Evolutionary conservation across 2,113 vertebrate genomes (phyloP).

Genomic region (Otocyon megalotis): DNA sequence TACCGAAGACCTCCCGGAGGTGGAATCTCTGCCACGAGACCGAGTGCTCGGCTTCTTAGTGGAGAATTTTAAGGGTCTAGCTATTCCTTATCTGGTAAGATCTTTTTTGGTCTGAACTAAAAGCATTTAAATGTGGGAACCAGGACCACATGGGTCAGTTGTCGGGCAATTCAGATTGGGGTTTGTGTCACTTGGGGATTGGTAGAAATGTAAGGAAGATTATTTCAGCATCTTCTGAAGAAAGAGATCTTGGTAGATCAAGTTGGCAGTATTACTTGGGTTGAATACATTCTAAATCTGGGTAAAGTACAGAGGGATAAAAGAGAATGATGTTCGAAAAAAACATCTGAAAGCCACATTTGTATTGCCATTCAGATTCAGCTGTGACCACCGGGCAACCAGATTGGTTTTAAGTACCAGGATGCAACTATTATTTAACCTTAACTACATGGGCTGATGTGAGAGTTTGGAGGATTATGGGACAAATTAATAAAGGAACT

Average conservation of each 20-base stretch:
- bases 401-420: not conserved
- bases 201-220: not conserved
- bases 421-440: not conserved
- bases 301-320: not conserved
- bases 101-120: constrained; percentile 10
- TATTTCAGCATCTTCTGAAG: not conserved
- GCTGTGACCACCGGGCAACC: not conserved
- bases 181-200: not conserved
- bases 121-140: not conserved
- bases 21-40: constrained; percentile 94
- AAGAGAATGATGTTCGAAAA: not conserved
- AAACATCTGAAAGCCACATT: not conserved
- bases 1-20: constrained; percentile 97
- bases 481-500: constrained; percentile 23
- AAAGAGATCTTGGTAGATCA: not conserved
- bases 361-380: not conserved
- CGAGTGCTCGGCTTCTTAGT: constrained; percentile 94
- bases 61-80: constrained; percentile 95
- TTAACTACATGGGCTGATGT: not conserved
- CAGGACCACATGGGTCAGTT: not conserved
- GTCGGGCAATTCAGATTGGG: not conserved
- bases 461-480: not conserved
- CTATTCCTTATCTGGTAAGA: constrained; percentile 95
- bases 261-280: not conserved
- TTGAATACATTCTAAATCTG: not conserved